Base-by-base conservation (phyloP, 2,113 vertebrate species). In the Galbula dea region DNA sequence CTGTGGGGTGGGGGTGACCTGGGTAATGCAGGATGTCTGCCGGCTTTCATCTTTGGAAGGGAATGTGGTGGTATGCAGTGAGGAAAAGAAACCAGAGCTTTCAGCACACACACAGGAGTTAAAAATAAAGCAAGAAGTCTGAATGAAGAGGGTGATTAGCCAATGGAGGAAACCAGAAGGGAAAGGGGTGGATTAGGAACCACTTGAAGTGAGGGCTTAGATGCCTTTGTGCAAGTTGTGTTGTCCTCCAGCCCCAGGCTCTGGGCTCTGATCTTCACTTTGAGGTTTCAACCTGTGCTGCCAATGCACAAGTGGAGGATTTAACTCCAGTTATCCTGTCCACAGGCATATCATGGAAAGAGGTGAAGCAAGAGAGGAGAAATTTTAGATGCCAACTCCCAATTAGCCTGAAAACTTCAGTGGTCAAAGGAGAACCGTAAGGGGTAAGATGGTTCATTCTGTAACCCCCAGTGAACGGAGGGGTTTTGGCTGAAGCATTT, bases 111-210 rank as follows among this genome's bases (percentile, higher is more conserved):
- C 23, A 9, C 27, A 54, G 26, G 3, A 59, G 78, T 65, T 95
- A 92, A 93, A 95, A 95, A 95, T 87, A 92, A 92, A 90, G 16
- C 20, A 8, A 23, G 2, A 59, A 41, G 26, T 15, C 43, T 2
- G 7, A 65, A 37, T 6, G 51, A 83, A 71, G 88, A 85, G 88
- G 48, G 39, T 74, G 79, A 91, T 46, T 49, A 75, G 10, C 91
- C 91, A 75, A 65, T 63, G 84, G 86, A 43, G 57, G 36, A 43
- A 43, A 43, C 9, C 61, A 68, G 48, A 88, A 15, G n/a, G 89
- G 86, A 84, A 89, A 52, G 73, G 21, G 66, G 51, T 41, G 94
- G 93, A 95, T 95, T 95, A 86, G 52, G 45, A 62, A 66, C 36
- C 87, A 89, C 93, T 90, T 85, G 79, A 94, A 76, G 19, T 0